Conservation (phyloP, 1,140 invertebrate species). For the Pissodes strobi region DNA sequence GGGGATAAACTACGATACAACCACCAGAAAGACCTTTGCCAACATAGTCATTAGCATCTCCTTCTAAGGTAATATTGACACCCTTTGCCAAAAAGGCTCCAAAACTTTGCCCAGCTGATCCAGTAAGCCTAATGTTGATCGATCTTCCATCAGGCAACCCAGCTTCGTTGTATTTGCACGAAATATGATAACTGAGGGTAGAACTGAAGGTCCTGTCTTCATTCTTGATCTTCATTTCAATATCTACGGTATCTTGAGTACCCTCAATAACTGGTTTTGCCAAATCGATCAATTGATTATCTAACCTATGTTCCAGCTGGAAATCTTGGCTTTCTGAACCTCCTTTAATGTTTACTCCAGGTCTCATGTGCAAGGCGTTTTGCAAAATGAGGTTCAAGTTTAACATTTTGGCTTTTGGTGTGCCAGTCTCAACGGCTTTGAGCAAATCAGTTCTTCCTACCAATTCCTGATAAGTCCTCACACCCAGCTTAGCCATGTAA, state of each 20-base stretch:
- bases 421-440: conserved; percentile 64
- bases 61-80: conserved; percentile 88
- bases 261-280: conserved; percentile 78
- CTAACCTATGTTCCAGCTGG: conserved; percentile 85
- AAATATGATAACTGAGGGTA: conserved; percentile 93
- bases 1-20: conserved; percentile 92
- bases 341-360: conserved; percentile 88
- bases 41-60: conserved; percentile 99
- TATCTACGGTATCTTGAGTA: conserved; percentile 66
- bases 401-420: conserved; percentile 80
- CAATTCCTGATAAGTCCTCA: conserved; percentile 76
- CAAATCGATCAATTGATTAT: conserved; percentile 82
- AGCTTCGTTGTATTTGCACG: conserved; percentile 84
- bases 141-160: conserved; percentile 82
- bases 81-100: conserved; percentile 96
- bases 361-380: conserved; percentile 86
- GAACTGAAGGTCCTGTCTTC: conserved; percentile 91
- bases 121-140: conserved; percentile 85
- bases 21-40: conserved; percentile 87
- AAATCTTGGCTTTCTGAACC: conserved; percentile 89
- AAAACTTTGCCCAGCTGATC: conserved; percentile 98
- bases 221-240: conserved; percentile 86
- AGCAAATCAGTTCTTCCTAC: conserved; percentile 93
- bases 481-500: conserved; percentile 89
- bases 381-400: conserved; percentile 86